Evolutionary conservation across 2,113 vertebrate genomes (phyloP).

Genomic region (Acrocephalus kingi): DNA sequence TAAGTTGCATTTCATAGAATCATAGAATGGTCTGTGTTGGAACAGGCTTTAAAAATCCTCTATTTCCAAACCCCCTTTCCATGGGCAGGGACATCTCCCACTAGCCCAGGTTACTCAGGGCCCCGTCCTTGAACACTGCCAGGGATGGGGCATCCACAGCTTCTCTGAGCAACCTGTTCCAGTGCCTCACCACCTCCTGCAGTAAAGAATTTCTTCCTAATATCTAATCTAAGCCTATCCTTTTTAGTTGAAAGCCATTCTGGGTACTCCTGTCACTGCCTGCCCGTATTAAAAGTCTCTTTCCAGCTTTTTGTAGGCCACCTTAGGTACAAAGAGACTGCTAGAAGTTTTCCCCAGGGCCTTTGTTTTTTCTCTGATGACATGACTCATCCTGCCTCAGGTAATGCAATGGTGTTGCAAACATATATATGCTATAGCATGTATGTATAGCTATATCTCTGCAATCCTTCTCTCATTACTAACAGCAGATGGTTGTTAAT

Average conservation of each 20-base stretch:
- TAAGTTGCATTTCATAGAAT: background rate
- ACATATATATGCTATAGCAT: background rate
- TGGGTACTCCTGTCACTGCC: background rate
- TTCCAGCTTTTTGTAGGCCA: background rate
- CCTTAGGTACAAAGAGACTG: background rate
- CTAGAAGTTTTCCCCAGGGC: background rate
- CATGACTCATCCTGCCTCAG: background rate
- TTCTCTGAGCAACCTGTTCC: background rate
- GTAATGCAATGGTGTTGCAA: background rate
- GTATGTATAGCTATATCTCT: background rate
- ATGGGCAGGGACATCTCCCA: background rate
- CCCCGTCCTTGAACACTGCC: background rate
- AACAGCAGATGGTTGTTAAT: background rate
- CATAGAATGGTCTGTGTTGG: background rate
- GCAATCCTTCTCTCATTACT: background rate
- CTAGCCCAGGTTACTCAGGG: background rate
- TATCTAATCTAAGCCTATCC: background rate
- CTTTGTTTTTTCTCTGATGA: background rate
- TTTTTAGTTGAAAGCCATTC: background rate
- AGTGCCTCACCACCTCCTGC: background rate
- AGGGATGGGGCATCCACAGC: background rate
- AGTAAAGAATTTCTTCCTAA: background rate
- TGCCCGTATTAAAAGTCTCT: fast-evolving
- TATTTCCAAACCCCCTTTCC: background rate
- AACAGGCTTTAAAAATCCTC: background rate